A percentile compares a stretch with the other conserved stretches of the same genome.
phyloP scores from a whole-genome alignment of 2,888 invertebrate species.

The Tachina lurida region DNA sequence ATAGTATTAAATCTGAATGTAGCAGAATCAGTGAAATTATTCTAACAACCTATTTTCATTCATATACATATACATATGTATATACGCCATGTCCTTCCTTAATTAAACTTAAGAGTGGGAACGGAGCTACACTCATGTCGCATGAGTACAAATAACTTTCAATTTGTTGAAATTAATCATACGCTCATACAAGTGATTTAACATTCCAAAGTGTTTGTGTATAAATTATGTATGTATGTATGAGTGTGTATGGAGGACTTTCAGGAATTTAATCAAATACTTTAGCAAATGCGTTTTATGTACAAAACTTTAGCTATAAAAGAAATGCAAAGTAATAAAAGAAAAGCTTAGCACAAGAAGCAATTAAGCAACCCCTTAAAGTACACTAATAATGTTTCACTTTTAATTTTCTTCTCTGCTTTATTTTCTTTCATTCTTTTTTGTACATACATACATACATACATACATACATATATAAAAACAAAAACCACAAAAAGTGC shows the following conservation, averaged over 20 bases:
- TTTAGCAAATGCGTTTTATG: constrained; percentile 19
- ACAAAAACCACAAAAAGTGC: constrained; percentile 15
- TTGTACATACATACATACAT: background rate
- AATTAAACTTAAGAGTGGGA: background rate
- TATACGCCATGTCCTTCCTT: no score
- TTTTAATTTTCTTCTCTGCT: background rate
- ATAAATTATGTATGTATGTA: background rate
- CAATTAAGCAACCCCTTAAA: constrained; percentile 48
- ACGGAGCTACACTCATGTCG: background rate
- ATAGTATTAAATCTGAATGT: no score
- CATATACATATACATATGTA: no score
- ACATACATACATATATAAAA: no score
- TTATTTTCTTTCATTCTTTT: background rate
- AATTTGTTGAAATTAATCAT: constrained; percentile 31
- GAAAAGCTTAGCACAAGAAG: constrained; percentile 1
- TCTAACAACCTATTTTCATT: no score
- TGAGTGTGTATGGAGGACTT: background rate
- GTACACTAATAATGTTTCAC: constrained; percentile 30
- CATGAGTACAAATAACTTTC: background rate
- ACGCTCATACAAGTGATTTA: background rate
- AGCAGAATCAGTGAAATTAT: no score
- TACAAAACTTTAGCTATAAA: constrained; percentile 35
- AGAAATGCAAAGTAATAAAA: constrained; percentile 8
- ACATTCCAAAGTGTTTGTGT: background rate
- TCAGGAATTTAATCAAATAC: constrained; percentile 21